phyloP scores from a whole-genome alignment of 2,797 vertebrate species.

The Onychomys leucogaster region DNA sequence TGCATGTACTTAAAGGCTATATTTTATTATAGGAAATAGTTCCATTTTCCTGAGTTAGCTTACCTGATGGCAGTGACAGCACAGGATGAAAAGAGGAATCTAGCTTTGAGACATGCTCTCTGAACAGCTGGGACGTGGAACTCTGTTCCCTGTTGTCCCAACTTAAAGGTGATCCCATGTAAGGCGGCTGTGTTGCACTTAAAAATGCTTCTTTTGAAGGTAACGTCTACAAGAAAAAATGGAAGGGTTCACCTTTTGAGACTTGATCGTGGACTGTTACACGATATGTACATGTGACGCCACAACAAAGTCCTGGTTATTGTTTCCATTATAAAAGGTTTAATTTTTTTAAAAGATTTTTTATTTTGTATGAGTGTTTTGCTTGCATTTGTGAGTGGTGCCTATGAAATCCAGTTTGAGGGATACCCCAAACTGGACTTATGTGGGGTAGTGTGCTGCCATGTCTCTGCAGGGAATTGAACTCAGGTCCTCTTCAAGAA shows the following conservation, averaged over 20 bases:
- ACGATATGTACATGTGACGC: not conserved
- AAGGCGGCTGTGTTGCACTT: conserved; percentile 82
- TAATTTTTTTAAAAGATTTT: not conserved
- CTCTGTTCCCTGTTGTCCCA: conserved; percentile 79
- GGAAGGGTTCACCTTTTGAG: conserved; percentile 60
- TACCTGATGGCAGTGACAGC: conserved; percentile 90
- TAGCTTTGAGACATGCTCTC: conserved; percentile 84
- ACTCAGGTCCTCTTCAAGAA: not conserved
- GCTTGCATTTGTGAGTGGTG: not conserved
- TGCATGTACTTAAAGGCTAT: not conserved
- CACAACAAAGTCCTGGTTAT: not conserved
- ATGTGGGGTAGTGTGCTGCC: not conserved
- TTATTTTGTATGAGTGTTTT: not conserved
- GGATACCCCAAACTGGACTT: not conserved
- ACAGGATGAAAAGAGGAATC: conserved; percentile 88
- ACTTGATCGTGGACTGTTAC: not conserved
- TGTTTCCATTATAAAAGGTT: not conserved
- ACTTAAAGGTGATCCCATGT: conserved; percentile 81
- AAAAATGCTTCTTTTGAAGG: conserved; percentile 84
- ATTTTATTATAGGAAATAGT: conserved; percentile 37
- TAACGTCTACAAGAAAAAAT: conserved; percentile 85
- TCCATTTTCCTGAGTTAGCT: conserved; percentile 7
- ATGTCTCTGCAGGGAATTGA: not conserved
- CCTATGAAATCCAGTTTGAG: not conserved
- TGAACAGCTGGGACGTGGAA: conserved; percentile 77